Conservation (phyloP, 1,140 invertebrate species). For the Branchinecta lynchi region DNA sequence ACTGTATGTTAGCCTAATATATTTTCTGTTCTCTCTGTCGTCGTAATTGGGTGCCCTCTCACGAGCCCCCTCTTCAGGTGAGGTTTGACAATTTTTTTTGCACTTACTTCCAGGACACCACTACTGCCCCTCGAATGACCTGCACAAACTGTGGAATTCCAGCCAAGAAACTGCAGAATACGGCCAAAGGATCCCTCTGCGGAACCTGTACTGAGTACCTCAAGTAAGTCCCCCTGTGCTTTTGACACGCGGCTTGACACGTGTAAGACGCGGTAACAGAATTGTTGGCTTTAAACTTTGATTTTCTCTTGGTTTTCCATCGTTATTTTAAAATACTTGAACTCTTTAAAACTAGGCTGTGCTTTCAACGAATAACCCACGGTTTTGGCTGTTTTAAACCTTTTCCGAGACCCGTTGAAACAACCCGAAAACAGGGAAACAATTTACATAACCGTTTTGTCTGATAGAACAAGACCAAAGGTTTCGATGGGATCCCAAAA, state of each 20-base stretch:
- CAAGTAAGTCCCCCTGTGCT: slow-evolving; percentile 43
- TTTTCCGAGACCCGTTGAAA: no score
- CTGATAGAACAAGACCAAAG: no score
- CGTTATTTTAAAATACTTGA: slow-evolving; percentile 15
- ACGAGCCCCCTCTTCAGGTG: neutral
- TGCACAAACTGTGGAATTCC: slow-evolving; percentile 62
- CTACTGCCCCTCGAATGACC: slow-evolving; percentile 21
- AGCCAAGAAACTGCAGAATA: slow-evolving; percentile 50
- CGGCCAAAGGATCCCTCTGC: slow-evolving; percentile 57
- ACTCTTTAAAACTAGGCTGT: no score
- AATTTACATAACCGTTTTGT: no score
- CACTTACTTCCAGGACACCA: slow-evolving; percentile 18
- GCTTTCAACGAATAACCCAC: no score
- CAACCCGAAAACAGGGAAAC: no score
- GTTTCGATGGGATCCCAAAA: no score
- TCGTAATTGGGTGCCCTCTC: neutral
- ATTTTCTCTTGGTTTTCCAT: neutral
- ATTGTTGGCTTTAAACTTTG: slow-evolving; percentile 7
- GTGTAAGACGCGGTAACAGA: no score
- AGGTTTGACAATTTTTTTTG: slow-evolving; percentile 12
- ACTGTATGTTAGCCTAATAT: no score
- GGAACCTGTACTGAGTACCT: slow-evolving; percentile 61
- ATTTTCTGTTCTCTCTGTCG: no score
- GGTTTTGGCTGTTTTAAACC: no score
- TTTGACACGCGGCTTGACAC: no score